These are phyloP conservation scores for Rhagonycha fulva DNA, from an alignment of 2,888 invertebrate genomes.

Conservation along the genomic window DNA sequence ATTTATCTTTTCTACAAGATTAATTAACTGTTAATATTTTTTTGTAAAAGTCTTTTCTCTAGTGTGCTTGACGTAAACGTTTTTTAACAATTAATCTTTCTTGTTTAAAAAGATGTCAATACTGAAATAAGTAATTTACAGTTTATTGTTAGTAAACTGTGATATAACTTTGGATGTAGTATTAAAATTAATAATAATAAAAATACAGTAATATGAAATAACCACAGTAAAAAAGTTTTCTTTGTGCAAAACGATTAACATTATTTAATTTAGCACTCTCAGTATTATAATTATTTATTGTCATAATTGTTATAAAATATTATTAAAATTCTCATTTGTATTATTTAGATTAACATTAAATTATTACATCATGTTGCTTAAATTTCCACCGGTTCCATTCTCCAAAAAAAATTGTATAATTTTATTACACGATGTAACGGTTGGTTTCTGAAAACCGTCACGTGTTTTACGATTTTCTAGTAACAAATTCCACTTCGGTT, in stretches of 20 bases:
- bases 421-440: too few species aligned
- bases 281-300: too few species aligned
- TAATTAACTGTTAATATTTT: conserved; percentile 12
- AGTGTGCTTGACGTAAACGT: conserved; percentile 1
- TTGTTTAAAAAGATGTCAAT: conserved; percentile 1
- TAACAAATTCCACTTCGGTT: too few species aligned
- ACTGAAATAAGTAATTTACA: conserved; percentile 1
- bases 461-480: too few species aligned
- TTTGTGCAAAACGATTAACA: neutral
- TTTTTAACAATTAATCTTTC: conserved; percentile 4
- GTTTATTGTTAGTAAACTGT: neutral
- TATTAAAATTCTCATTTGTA: too few species aligned
- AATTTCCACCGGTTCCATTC: too few species aligned
- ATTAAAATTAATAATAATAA: neutral
- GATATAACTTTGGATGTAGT: neutral
- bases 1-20: conserved; percentile 7
- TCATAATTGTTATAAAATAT: too few species aligned
- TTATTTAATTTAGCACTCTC: neutral
- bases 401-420: too few species aligned
- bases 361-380: too few species aligned
- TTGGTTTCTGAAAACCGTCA: too few species aligned
- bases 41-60: conserved; percentile 1
- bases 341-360: too few species aligned
- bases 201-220: neutral
- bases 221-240: neutral